These are phyloP conservation scores for Theropithecus gelada DNA, from an alignment of 2,113 vertebrate genomes.

Conservation along the genomic window DNA sequence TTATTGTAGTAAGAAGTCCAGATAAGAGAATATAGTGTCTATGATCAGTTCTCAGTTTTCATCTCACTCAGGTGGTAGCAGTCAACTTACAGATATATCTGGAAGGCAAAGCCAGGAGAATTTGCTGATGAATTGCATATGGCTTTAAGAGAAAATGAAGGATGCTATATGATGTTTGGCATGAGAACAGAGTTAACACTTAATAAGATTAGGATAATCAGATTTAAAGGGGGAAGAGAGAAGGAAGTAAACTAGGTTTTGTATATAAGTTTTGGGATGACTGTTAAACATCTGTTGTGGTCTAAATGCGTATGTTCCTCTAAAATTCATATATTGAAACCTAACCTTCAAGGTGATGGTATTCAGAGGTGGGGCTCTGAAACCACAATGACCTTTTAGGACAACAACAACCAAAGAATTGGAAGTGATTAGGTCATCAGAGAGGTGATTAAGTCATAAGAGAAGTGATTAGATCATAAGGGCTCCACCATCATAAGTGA, in stretches of 20 bases:
- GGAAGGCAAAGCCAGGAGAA: background rate
- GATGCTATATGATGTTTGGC: background rate
- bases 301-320: background rate
- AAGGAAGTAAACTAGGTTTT: conserved; percentile 13
- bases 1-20: background rate
- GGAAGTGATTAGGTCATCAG: no score
- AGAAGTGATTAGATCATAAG: background rate
- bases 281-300: background rate
- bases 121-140: background rate
- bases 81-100: conserved; percentile 10
- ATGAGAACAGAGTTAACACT: conserved; percentile 23
- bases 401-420: no score
- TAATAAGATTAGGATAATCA: conserved; percentile 17
- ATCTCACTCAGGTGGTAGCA: background rate
- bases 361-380: background rate
- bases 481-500: background rate
- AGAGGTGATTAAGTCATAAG: no score
- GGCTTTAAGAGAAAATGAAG: conserved; percentile 26
- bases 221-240: background rate
- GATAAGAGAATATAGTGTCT: background rate
- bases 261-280: background rate
- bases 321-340: background rate
- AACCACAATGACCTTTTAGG: no score
- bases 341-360: background rate
- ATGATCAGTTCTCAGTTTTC: background rate